A percentile compares a stretch with the other conserved stretches of the same genome.
phyloP scores from a whole-genome alignment of 2,888 invertebrate genomes.

The Tenthredo mesomela region DNA sequence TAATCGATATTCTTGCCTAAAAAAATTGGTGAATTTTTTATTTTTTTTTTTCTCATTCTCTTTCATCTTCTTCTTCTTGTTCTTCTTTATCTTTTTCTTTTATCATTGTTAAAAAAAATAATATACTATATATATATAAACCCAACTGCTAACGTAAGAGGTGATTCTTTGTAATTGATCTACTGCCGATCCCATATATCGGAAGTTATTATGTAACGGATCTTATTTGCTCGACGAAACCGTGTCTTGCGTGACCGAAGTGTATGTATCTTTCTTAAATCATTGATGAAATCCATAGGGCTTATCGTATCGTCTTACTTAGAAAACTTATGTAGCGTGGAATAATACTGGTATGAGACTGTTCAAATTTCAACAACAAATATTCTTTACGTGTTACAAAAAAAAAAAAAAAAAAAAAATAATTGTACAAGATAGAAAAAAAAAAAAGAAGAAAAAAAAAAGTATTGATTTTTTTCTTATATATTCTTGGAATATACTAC shows the following conservation, averaged over 20 bases:
- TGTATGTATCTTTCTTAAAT: conserved; percentile 31
- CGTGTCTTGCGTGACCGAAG: conserved; percentile 21
- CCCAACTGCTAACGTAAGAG: background rate
- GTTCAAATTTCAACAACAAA: conserved; percentile 28
- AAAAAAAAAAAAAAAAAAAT: background rate
- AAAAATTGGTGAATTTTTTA: background rate
- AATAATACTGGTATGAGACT: background rate
- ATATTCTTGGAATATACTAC: background rate
- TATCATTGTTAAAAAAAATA: background rate
- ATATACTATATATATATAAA: too few relatives aligned
- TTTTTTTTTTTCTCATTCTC: background rate
- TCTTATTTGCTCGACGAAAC: conserved; percentile 20
- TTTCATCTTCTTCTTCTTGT: background rate
- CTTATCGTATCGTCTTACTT: conserved; percentile 22
- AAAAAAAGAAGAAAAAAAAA: background rate
- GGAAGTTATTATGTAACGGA: conserved; percentile 30
- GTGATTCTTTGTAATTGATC: conserved; percentile 39
- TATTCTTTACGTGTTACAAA: background rate
- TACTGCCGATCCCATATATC: conserved; percentile 37
- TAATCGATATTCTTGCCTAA: background rate
- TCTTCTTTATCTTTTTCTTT: background rate
- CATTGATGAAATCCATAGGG: conserved; percentile 47
- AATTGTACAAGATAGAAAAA: background rate
- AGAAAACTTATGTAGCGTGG: background rate
- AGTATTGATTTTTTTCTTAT: background rate